Conservation (phyloP, 2,113 vertebrate genomes). For the Chauna torquata region DNA sequence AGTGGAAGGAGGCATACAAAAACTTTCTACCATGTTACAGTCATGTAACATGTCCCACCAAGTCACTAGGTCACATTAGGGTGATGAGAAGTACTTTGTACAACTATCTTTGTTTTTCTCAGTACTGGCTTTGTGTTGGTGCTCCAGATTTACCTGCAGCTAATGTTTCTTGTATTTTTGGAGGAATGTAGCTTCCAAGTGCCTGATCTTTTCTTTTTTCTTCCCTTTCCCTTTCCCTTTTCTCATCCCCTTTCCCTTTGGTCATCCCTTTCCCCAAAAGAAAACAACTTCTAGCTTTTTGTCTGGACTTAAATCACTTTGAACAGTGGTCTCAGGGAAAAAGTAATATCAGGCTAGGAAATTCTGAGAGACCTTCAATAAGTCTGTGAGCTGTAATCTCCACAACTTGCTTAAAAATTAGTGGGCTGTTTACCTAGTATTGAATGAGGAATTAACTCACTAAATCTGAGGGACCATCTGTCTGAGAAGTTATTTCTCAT, state of each 20-base stretch:
- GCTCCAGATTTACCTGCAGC: background rate
- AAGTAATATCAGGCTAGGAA: background rate
- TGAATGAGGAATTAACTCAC: background rate
- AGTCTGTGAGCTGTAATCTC: background rate
- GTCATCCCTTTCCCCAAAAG: background rate
- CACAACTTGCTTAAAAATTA: background rate
- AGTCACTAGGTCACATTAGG: background rate
- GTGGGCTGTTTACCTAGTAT: background rate
- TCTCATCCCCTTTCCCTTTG: too few species aligned
- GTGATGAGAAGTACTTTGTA: background rate
- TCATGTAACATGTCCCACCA: background rate
- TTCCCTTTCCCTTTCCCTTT: background rate
- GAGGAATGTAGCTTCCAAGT: rapidly evolving
- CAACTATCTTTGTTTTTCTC: background rate
- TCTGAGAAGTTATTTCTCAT: background rate
- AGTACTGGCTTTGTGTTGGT: background rate
- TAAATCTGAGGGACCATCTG: background rate
- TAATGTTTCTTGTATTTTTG: background rate
- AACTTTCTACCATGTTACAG: rapidly evolving
- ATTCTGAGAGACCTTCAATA: background rate
- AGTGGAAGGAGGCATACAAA: background rate
- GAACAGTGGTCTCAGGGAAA: background rate
- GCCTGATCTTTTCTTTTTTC: background rate
- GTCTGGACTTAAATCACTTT: background rate
- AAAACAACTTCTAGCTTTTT: background rate